These are phyloP conservation scores for Darevskia mixta DNA, from an alignment of 2,797 vertebrate genomes.

Conservation along the genomic window DNA sequence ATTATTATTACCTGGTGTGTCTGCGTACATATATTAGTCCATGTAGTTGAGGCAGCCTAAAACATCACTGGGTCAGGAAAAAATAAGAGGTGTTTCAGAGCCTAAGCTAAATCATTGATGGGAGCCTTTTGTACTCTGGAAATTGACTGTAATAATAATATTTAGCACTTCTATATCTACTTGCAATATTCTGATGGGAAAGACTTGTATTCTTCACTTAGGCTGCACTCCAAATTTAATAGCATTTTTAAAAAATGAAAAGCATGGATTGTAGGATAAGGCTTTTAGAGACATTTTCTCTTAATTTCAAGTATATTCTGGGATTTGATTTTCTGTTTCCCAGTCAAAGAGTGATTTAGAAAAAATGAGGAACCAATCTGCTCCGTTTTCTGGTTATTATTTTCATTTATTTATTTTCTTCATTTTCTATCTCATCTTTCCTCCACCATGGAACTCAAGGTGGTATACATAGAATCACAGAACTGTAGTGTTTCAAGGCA, in stretches of 20 bases:
- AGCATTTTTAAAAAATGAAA: background rate
- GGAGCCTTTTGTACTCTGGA: constrained; percentile 52
- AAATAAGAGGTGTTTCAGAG: constrained; percentile 43
- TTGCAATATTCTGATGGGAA: constrained; percentile 44
- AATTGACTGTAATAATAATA: constrained; percentile 43
- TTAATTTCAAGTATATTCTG: constrained; percentile 29
- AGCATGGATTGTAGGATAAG: background rate
- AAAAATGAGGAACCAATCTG: background rate
- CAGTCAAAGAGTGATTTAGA: constrained; percentile 23
- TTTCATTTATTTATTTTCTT: too few relatives aligned
- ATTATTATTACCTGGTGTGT: constrained; percentile 1
- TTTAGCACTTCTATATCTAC: constrained; percentile 15
- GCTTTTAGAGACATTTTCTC: constrained; percentile 29
- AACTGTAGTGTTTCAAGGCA: too few relatives aligned
- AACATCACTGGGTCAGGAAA: constrained; percentile 12
- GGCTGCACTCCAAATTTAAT: constrained; percentile 24
- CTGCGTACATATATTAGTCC: background rate
- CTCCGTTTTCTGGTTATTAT: too few relatives aligned
- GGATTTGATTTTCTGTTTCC: background rate
- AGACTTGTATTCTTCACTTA: constrained; percentile 30
- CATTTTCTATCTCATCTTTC: too few relatives aligned
- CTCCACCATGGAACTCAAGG: too few relatives aligned
- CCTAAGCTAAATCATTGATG: constrained; percentile 44
- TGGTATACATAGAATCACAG: constrained; percentile 14
- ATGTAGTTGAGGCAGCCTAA: constrained; percentile 52